Conservation (phyloP, 1,140 invertebrate genomes). For the Drosophila orosa region DNA sequence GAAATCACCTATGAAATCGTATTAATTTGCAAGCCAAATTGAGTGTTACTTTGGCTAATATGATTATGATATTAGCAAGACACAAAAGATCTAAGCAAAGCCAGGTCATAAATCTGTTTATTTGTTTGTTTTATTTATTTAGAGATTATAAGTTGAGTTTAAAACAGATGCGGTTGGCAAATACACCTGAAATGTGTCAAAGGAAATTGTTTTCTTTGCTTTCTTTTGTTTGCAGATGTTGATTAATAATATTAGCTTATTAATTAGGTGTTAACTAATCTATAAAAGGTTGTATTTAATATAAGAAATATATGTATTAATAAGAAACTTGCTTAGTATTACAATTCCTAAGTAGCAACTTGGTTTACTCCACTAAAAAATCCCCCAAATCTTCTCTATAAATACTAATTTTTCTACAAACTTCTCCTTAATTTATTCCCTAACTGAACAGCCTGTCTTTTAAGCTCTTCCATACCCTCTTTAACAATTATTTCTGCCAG, state of each 20-base stretch:
- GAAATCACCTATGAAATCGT: not conserved
- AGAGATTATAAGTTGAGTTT: not conserved
- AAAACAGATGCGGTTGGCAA: not conserved
- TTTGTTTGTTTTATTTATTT: not conserved
- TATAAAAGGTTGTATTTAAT: not conserved
- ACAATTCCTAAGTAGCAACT: too few species aligned
- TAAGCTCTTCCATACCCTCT: not conserved
- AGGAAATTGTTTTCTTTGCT: not conserved
- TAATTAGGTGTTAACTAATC: not conserved
- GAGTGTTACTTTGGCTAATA: not conserved
- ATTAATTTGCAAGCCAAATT: slow-evolving; percentile 4
- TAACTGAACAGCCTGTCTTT: not conserved
- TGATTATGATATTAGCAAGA: not conserved
- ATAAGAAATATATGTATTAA: too few species aligned
- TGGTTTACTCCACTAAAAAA: too few species aligned
- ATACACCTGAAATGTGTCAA: not conserved
- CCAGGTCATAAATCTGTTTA: not conserved
- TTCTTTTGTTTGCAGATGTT: not conserved
- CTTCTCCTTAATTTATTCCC: not conserved
- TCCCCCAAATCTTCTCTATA: too few species aligned
- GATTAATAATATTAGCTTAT: too few species aligned
- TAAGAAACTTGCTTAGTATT: too few species aligned
- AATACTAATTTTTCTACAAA: too few species aligned
- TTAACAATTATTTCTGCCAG: not conserved
- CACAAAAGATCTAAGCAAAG: slow-evolving; percentile 9